These are phyloP conservation scores for Cyprinodon variegatus DNA, from an alignment of 2,113 vertebrate genomes.

Conservation along the genomic window DNA sequence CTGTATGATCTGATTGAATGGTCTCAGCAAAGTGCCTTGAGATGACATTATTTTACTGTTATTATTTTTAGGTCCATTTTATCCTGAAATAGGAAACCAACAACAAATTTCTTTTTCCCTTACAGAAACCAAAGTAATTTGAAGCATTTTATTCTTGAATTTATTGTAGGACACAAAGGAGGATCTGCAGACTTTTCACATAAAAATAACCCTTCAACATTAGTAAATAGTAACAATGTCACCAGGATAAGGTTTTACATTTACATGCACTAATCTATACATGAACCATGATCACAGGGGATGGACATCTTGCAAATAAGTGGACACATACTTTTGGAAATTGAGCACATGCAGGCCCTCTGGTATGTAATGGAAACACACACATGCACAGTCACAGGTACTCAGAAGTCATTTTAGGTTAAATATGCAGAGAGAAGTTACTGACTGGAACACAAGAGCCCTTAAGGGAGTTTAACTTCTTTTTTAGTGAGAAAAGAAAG, in stretches of 20 bases:
- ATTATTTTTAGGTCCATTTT: neutral
- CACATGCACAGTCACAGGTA: conserved; percentile 5
- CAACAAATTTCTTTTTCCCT: no score
- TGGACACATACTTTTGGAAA: conserved; percentile 10
- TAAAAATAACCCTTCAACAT: conserved; percentile 34
- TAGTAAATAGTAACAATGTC: conserved; percentile 31
- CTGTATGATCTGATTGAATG: no score
- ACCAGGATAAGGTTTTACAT: conserved; percentile 26
- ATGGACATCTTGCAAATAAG: neutral
- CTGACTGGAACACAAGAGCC: conserved; percentile 7
- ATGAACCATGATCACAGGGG: neutral
- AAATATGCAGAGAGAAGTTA: conserved; percentile 10
- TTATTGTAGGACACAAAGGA: conserved; percentile 8
- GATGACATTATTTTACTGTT: no score
- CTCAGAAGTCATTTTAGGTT: conserved; percentile 12
- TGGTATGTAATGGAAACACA: neutral
- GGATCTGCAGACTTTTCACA: neutral
- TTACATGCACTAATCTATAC: neutral
- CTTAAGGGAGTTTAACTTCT: conserved; percentile 16
- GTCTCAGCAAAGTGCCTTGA: no score
- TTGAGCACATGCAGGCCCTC: neutral
- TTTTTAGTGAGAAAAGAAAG: conserved; percentile 23
- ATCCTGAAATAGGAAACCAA: no score
- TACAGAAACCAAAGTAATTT: no score
- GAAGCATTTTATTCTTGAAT: no score